These are phyloP conservation scores for Acleris emargana DNA, from an alignment of 2,888 invertebrate species.

Conservation along the genomic window DNA sequence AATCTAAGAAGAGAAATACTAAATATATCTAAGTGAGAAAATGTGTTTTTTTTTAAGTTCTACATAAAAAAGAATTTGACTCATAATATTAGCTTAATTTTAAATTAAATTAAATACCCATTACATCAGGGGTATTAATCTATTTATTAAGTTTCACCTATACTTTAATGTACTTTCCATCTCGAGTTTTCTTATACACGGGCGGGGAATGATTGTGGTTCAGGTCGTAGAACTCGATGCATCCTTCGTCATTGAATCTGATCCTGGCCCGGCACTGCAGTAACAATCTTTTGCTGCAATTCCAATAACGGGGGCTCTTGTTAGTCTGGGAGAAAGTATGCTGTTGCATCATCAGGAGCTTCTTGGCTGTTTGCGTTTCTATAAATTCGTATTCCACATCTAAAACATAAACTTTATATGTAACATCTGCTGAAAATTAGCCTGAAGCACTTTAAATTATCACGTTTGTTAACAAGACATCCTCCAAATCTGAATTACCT, in stretches of 20 bases:
- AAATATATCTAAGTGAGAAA: no score
- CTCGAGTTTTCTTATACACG: neutral
- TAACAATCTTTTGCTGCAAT: conserved; percentile 16
- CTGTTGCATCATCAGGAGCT: conserved; percentile 25
- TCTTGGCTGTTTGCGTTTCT: conserved; percentile 16
- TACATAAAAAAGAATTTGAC: no score
- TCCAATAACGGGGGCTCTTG: conserved; percentile 25
- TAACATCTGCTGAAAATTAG: no score
- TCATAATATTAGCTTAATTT: no score
- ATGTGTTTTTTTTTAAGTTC: no score
- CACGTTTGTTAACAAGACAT: no score
- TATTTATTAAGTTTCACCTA: no score
- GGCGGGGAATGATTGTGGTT: conserved; percentile 39
- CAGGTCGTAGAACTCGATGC: conserved; percentile 30
- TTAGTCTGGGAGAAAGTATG: conserved; percentile 27
- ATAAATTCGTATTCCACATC: conserved; percentile 14
- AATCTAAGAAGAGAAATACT: no score
- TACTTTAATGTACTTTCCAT: conserved; percentile 21
- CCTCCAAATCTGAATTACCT: no score
- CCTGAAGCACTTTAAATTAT: no score
- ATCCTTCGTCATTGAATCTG: conserved; percentile 18
- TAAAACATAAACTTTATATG: neutral
- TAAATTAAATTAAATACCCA: no score
- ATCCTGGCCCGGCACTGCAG: conserved; percentile 40
- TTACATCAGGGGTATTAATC: no score